phyloP scores from a whole-genome alignment of 2,113 vertebrate genomes.

The Fregata magnificens region DNA sequence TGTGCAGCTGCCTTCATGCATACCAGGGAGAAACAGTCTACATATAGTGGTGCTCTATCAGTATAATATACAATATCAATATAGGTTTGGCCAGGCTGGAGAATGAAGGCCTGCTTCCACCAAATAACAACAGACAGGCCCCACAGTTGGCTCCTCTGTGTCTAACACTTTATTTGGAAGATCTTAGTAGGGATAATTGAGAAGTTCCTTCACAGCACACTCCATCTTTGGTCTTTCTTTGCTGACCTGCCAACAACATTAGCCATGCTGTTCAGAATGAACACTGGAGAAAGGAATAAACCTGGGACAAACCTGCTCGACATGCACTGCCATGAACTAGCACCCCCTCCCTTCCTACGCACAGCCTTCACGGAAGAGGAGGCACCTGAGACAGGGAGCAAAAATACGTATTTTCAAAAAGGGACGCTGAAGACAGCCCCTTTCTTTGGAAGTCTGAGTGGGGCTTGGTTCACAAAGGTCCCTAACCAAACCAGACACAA shows the following conservation, averaged over 20 bases:
- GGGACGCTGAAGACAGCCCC: neutral
- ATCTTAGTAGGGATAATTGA: accelerated
- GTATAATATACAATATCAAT: accelerated
- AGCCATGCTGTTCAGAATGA: neutral
- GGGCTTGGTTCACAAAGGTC: neutral
- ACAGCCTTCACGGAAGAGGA: neutral
- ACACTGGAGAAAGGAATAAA: neutral
- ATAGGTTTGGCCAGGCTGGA: neutral
- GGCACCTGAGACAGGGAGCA: neutral
- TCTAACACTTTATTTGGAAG: neutral
- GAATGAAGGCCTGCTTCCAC: neutral
- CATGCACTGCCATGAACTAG: neutral
- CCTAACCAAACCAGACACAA: neutral
- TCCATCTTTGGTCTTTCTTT: neutral
- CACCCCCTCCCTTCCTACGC: neutral
- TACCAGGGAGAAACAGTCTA: neutral
- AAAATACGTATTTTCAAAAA: neutral
- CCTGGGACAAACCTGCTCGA: neutral
- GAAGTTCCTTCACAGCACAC: neutral
- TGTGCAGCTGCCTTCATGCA: neutral
- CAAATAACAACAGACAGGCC: neutral
- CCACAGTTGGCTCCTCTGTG: neutral
- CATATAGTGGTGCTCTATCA: neutral
- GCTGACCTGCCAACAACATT: neutral
- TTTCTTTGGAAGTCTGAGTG: neutral